These are phyloP conservation scores for Hirtodrosophila confusa DNA, from an alignment of 2,888 invertebrate genomes.

Conservation along the genomic window DNA sequence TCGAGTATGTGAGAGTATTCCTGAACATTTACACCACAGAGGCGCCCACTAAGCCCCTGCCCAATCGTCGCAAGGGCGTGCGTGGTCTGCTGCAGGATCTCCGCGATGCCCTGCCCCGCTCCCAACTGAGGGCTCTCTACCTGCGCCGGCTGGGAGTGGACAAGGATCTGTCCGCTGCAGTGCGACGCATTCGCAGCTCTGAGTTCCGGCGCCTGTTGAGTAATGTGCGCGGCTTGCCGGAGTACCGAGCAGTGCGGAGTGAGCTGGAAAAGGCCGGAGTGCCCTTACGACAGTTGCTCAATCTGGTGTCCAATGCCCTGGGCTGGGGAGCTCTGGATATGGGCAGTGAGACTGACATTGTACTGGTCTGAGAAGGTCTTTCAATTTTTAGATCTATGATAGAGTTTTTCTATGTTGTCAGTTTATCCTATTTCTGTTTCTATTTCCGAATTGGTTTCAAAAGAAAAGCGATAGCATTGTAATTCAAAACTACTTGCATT, in stretches of 20 bases:
- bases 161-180: slow-evolving; percentile 52
- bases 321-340: slow-evolving; percentile 62
- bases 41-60: slow-evolving; percentile 17
- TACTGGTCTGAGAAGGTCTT: slow-evolving; percentile 12
- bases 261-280: slow-evolving; percentile 56
- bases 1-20: slow-evolving; percentile 40
- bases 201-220: slow-evolving; percentile 63
- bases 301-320: slow-evolving; percentile 53
- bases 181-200: slow-evolving; percentile 60
- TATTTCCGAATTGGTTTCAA: not conserved
- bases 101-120: slow-evolving; percentile 61
- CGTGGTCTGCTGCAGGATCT: slow-evolving; percentile 67
- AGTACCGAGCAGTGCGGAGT: slow-evolving; percentile 47
- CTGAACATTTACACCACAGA: slow-evolving; percentile 34
- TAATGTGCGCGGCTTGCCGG: slow-evolving; percentile 44
- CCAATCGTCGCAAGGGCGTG: slow-evolving; percentile 62
- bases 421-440: no score
- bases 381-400: not conserved
- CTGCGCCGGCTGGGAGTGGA: slow-evolving; percentile 49
- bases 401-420: no score
- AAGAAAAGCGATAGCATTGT: no score
- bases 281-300: slow-evolving; percentile 57
- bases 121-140: slow-evolving; percentile 57
- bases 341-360: slow-evolving; percentile 48
- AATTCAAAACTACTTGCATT: no score